Evolutionary conservation across 2,888 invertebrate species (phyloP), one percentile per base, ranked within the genome.

Genomic region (Hypolimnas misippus): DNA sequence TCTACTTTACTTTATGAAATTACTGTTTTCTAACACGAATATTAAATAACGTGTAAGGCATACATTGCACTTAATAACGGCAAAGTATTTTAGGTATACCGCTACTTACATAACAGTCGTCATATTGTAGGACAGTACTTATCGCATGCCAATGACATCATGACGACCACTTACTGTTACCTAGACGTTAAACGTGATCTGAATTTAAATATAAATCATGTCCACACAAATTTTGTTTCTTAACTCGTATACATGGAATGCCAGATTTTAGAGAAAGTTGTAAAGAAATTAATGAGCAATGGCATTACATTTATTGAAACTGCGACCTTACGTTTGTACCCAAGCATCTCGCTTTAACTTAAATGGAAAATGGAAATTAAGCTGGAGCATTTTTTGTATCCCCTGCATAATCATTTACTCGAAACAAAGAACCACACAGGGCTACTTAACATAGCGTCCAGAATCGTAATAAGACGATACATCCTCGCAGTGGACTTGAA

Each of bases 71-170:
- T 40, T 51, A 57, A 49, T 63, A 64, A 66, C 61, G 56, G 56
- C 58, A 38, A 58, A 59, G 17, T 63, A 44, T 65, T 65, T 68
- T 46, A 64, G 50, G 55, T 66, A 62, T 69, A 71, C 71, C 71
- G 71, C 70, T 73, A 76, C 75, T 83, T 82, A 79, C 74, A 80
- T 80, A 81, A 83, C 73, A 66, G 67, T 72, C 74, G 74, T 74
- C 71, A 73, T 73, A 74, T 70, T 78, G 77, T 82, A 79, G 81
- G 83, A 82, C 81, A 82, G 77, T 77, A 77, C 75, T 82, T 83
- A 83, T 79, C 82, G 81, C 83, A 86, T 84, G 82, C 84, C 85
- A 83, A 86, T 89, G 89, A 89, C 88, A 89, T 89, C 89, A 88
- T 80, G 83, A 78, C 83, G 77, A 78, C 78, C 77, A 76, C 84